phyloP scores from a whole-genome alignment of 1,140 invertebrate species.

The Brevipalpus yothersi region DNA sequence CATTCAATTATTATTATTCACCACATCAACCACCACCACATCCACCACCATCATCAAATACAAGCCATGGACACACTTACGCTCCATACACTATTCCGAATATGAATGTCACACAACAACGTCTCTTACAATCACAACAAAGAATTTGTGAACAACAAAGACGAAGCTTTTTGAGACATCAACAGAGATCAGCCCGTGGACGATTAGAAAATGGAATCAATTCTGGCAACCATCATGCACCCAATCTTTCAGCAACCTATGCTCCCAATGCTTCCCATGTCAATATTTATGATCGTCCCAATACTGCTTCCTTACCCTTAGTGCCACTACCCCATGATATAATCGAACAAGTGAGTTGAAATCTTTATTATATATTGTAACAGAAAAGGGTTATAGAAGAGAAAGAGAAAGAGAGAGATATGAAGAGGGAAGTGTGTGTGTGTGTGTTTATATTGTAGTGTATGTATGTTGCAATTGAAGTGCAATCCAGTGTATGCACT shows the following conservation, averaged over 20 bases:
- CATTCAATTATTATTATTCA: neutral
- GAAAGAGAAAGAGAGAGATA: too few species aligned
- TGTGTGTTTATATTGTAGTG: too few species aligned
- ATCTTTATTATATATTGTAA: too few species aligned
- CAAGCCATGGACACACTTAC: neutral
- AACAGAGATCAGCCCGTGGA: neutral
- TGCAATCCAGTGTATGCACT: too few species aligned
- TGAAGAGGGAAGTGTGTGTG: too few species aligned
- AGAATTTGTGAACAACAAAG: constrained; percentile 37
- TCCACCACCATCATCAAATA: constrained; percentile 7
- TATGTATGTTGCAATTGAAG: too few species aligned
- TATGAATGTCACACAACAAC: constrained; percentile 42
- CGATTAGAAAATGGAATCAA: too few species aligned
- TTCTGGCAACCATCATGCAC: too few species aligned
- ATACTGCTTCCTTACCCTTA: neutral
- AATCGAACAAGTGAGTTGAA: too few species aligned
- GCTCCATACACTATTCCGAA: constrained; percentile 18
- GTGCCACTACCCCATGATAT: too few species aligned
- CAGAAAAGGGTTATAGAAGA: too few species aligned
- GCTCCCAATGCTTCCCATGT: neutral
- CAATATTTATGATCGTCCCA: neutral
- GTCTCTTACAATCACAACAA: constrained; percentile 43
- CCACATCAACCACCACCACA: neutral
- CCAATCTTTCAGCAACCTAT: neutral
- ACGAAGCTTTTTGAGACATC: constrained; percentile 6